phyloP scores from a whole-genome alignment of 1,140 invertebrate species.

The Aphaenogaster rudis region DNA sequence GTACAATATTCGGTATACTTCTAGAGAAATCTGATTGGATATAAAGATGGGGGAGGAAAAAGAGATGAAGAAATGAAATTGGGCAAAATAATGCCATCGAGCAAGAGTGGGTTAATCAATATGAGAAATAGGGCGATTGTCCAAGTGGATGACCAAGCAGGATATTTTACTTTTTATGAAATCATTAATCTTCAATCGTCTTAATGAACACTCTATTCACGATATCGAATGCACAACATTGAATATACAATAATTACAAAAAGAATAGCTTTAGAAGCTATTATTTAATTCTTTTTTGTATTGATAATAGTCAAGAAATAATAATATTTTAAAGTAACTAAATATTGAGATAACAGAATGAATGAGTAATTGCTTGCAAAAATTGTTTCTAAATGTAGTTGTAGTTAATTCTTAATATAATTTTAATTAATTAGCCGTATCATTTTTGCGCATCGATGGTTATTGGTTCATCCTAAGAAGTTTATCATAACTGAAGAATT shows the following conservation, averaged over 20 bases:
- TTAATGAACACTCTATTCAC: background rate
- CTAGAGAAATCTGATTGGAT: background rate
- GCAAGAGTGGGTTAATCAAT: constrained; percentile 18
- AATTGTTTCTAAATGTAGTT: background rate
- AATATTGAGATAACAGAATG: constrained; percentile 2
- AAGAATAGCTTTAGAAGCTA: background rate
- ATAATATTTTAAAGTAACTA: background rate
- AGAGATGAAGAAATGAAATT: constrained; percentile 31
- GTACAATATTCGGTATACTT: constrained; percentile 23
- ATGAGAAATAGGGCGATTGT: constrained; percentile 39
- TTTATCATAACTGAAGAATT: background rate
- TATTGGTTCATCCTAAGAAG: background rate
- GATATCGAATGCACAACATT: background rate
- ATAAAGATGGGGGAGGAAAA: constrained; percentile 14
- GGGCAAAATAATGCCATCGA: background rate
- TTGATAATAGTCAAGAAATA: background rate
- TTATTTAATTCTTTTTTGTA: background rate
- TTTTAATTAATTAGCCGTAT: background rate
- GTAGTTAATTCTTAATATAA: background rate
- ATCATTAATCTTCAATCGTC: constrained; percentile 5
- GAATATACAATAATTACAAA: background rate
- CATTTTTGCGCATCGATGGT: background rate
- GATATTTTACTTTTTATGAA: constrained; percentile 24
- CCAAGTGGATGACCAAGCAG: constrained; percentile 17
- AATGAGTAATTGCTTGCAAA: background rate